Conservation (phyloP, 2,797 vertebrate genomes). For the Gadopsis bispinosus region DNA sequence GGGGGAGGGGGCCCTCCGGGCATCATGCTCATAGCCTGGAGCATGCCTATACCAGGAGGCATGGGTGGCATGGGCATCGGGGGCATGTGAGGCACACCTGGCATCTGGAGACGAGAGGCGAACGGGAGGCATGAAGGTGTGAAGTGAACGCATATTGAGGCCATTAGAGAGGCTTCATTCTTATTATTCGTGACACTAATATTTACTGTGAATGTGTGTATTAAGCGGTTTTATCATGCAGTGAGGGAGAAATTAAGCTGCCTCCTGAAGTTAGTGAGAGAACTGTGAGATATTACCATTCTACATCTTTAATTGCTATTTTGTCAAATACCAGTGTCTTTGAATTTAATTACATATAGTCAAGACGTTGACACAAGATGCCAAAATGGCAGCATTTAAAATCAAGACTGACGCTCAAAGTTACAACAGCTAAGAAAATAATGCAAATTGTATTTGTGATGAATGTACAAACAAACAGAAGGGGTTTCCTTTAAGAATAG, state of each 20-base stretch:
- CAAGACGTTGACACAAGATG: not conserved
- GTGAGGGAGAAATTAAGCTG: too few relatives aligned
- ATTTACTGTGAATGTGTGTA: not conserved
- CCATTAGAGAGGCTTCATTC: not conserved
- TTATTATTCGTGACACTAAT: not conserved
- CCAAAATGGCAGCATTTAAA: not conserved
- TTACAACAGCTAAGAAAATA: not conserved
- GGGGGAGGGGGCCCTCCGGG: constrained; percentile 86
- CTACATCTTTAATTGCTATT: not conserved
- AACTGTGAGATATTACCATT: too few relatives aligned
- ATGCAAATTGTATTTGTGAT: not conserved
- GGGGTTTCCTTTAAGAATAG: not conserved
- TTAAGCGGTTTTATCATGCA: not conserved
- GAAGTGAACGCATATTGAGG: not conserved
- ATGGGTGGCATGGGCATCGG: constrained; percentile 86
- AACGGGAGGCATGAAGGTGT: fast-evolving
- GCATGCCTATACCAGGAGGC: constrained; percentile 85
- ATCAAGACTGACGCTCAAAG: not conserved
- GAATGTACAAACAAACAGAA: not conserved
- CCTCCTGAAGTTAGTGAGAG: too few relatives aligned
- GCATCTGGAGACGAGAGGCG: constrained; percentile 70
- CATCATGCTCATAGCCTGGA: constrained; percentile 89
- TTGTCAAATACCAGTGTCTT: not conserved
- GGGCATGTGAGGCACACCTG: constrained; percentile 83
- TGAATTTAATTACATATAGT: not conserved